These are phyloP conservation scores for Hirudo medicinalis DNA, from an alignment of 1,140 invertebrate genomes.

Conservation along the genomic window DNA sequence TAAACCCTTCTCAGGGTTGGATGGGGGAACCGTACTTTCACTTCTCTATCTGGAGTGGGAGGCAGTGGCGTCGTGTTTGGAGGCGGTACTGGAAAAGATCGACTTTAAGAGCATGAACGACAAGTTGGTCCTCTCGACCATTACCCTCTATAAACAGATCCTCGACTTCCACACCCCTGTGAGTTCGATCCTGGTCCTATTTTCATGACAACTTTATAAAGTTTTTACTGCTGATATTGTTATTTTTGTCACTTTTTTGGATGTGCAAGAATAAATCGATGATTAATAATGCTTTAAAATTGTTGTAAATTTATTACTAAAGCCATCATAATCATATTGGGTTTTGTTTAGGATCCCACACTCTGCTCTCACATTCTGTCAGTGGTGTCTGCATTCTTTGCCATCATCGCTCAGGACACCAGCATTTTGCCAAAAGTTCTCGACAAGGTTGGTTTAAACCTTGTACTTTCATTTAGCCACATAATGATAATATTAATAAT, in stretches of 20 bases:
- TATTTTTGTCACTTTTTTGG: background rate
- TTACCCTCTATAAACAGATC: background rate
- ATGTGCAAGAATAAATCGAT: background rate
- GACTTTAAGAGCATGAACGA: slow-evolving; percentile 31
- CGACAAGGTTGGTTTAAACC: slow-evolving; percentile 48
- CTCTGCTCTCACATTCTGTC: slow-evolving; percentile 67
- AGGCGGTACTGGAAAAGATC: slow-evolving; percentile 64
- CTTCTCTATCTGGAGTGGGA: slow-evolving; percentile 60
- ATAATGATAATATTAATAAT: background rate
- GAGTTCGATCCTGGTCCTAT: background rate
- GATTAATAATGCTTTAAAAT: no score
- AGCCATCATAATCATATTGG: background rate
- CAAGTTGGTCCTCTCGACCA: background rate
- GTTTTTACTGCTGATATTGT: background rate
- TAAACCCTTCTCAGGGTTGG: no score
- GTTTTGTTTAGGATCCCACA: slow-evolving; percentile 41
- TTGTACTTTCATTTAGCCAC: background rate
- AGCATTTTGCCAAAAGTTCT: slow-evolving; percentile 63
- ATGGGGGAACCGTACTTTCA: slow-evolving; percentile 33
- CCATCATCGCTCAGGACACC: slow-evolving; percentile 70
- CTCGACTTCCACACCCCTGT: background rate
- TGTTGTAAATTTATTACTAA: no score
- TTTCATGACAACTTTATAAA: no score
- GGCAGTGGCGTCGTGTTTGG: slow-evolving; percentile 54
- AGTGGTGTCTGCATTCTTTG: slow-evolving; percentile 74